Conservation (phyloP, 2,888 invertebrate genomes). For the Dasysyrphus albostriatus region DNA sequence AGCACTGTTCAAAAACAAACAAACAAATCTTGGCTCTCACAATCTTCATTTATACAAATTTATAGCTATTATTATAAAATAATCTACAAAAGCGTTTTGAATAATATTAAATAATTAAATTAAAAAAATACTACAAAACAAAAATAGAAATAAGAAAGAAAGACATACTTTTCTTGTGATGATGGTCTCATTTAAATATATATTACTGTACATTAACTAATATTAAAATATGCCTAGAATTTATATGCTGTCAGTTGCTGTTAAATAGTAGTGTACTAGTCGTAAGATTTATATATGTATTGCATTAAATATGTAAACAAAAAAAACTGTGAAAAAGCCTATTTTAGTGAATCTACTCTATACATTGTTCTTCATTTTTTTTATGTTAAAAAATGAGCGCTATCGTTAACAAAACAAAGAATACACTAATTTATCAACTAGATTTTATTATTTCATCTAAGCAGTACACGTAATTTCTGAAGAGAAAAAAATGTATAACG, state of each 20-base stretch:
- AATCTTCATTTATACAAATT: slow-evolving; percentile 14
- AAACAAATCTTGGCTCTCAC: slow-evolving; percentile 11
- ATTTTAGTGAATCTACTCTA: slow-evolving; percentile 29
- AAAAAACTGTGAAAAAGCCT: slow-evolving; percentile 25
- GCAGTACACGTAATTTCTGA: background rate
- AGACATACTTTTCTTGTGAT: slow-evolving; percentile 60
- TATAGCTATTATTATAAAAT: slow-evolving; percentile 6
- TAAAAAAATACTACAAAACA: no score
- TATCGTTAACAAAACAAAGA: background rate
- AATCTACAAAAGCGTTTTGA: background rate
- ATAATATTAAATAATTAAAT: slow-evolving; percentile 11
- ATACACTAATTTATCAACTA: background rate
- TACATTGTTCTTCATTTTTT: slow-evolving; percentile 16
- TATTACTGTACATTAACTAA: slow-evolving; percentile 46
- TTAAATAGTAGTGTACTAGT: slow-evolving; percentile 17
- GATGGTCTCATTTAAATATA: slow-evolving; percentile 67
- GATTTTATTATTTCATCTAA: background rate
- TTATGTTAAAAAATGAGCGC: background rate
- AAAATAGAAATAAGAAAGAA: slow-evolving; percentile 31
- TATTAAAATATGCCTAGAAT: slow-evolving; percentile 30
- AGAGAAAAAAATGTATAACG: background rate
- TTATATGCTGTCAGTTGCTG: slow-evolving; percentile 26
- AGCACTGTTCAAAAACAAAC: background rate
- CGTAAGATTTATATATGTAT: slow-evolving; percentile 31
- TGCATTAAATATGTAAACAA: slow-evolving; percentile 19